A percentile compares a stretch with the other conserved stretches of the same genome.
phyloP scores from a whole-genome alignment of 2,888 invertebrate genomes.

The Hirtodrosophila confusa region DNA sequence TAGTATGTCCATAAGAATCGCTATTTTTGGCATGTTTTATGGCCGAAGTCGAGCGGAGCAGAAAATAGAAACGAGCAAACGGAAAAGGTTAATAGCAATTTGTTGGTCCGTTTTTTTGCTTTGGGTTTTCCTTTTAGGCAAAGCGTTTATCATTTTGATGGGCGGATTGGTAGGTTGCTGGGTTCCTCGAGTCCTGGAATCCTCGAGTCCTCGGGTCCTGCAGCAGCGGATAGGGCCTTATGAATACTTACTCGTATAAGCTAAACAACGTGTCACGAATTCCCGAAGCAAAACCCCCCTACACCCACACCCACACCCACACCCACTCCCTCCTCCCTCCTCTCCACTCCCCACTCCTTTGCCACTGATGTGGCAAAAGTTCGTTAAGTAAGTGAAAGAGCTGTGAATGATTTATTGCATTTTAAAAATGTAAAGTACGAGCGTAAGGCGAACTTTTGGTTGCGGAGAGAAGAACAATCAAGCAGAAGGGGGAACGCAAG shows the following conservation, averaged over 20 bases:
- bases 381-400: conserved; percentile 80
- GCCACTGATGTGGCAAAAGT: conserved; percentile 66
- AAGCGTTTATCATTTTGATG: conserved; percentile 39
- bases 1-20: conserved; percentile 29
- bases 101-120: conserved; percentile 19
- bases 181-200: background rate
- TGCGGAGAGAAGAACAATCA: background rate
- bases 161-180: background rate
- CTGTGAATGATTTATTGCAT: conserved; percentile 79
- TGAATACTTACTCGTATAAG: conserved; percentile 48
- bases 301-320: conserved; percentile 2
- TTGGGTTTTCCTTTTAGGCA: conserved; percentile 9
- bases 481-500: conserved; percentile 4
- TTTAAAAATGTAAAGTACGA: conserved; percentile 69
- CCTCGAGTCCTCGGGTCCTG: no score
- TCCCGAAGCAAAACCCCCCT: no score
- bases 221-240: conserved; percentile 15
- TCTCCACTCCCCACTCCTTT: background rate
- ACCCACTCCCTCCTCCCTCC: background rate
- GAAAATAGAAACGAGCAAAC: conserved; percentile 38
- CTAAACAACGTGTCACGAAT: conserved; percentile 65
- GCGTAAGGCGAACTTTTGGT: conserved; percentile 49
- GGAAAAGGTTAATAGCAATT: conserved; percentile 72
- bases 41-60: conserved; percentile 30
- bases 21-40: conserved; percentile 76